Evolutionary conservation across 2,797 vertebrate species (phyloP).

Genomic region (Sarcophilus harrisii): DNA sequence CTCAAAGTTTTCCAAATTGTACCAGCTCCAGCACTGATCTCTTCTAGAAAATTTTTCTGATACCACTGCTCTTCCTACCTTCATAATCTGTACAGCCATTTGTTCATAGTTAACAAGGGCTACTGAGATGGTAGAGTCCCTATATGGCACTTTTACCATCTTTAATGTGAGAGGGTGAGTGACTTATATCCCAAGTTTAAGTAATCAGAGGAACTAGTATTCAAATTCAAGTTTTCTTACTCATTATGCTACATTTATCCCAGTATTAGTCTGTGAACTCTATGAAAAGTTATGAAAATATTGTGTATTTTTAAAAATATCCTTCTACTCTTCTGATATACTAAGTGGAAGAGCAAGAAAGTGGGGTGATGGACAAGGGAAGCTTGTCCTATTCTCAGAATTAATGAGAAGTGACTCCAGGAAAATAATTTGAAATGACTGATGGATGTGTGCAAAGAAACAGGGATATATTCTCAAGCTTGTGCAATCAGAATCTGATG

Average conservation of each 20-base stretch:
- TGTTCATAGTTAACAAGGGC: background rate
- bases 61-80: background rate
- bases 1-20: background rate
- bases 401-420: background rate
- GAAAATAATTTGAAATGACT: background rate
- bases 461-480: background rate
- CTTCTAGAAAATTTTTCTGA: background rate
- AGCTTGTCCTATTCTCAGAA: background rate
- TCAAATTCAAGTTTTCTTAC: background rate
- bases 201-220: background rate
- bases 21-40: background rate
- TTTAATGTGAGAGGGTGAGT: background rate
- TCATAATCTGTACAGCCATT: background rate
- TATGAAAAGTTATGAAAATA: background rate
- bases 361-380: background rate
- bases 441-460: background rate
- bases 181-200: background rate
- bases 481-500: background rate
- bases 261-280: background rate
- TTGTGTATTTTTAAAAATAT: background rate
- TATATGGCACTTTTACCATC: background rate
- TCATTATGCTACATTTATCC: background rate
- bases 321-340: background rate
- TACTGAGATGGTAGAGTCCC: background rate
- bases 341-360: background rate